Conservation (phyloP, 2,113 vertebrate species). For the Anolis sagrei region DNA sequence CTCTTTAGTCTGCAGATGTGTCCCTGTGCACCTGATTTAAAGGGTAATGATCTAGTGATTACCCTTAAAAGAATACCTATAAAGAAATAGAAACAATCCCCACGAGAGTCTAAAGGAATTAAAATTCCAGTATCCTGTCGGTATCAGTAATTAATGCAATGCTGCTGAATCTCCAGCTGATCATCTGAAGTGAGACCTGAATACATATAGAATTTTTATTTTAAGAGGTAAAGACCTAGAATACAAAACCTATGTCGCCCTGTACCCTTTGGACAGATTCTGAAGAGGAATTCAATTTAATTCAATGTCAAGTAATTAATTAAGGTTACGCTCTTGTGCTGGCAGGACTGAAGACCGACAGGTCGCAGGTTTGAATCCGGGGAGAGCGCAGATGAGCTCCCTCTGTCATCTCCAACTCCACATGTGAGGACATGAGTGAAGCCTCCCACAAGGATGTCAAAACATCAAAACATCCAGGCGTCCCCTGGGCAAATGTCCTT, state of each 20-base stretch:
- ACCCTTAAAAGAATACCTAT: not conserved
- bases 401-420: no score
- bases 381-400: no score
- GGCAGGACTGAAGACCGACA: no score
- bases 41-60: not conserved
- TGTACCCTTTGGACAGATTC: not conserved
- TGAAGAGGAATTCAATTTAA: conserved; percentile 10
- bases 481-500: no score
- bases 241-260: not conserved
- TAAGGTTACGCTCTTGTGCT: no score
- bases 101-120: not conserved
- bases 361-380: no score
- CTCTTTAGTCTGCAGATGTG: not conserved
- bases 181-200: not conserved
- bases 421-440: no score
- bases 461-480: no score
- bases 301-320: not conserved
- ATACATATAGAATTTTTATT: not conserved
- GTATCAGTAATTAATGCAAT: not conserved
- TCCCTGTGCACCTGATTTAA: not conserved
- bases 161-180: not conserved
- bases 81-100: conserved; percentile 5
- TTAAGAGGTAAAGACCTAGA: not conserved
- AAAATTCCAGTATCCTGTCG: not conserved
- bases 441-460: no score